These are phyloP conservation scores for Sarcoramphus papa DNA, from an alignment of 2,797 vertebrate species.

Conservation along the genomic window DNA sequence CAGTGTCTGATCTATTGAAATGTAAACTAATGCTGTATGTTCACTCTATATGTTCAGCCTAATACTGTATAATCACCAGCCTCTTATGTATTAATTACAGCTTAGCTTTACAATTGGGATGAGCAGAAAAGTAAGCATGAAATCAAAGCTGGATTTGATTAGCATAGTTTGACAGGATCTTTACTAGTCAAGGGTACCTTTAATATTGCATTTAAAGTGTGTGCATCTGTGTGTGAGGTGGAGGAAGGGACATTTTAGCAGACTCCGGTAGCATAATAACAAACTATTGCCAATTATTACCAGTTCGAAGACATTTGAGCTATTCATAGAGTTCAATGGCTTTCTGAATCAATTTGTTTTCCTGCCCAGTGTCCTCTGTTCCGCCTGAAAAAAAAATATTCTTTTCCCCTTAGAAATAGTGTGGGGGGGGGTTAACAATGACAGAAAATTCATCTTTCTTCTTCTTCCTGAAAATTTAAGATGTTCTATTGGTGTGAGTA, in stretches of 20 bases:
- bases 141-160: conserved; percentile 70
- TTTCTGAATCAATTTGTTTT: background rate
- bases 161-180: conserved; percentile 61
- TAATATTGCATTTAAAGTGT: conserved; percentile 6
- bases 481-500: background rate
- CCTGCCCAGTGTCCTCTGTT: background rate
- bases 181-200: conserved; percentile 1
- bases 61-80: conserved; percentile 67
- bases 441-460: background rate
- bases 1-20: conserved; percentile 45
- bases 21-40: conserved; percentile 43
- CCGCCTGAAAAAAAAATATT: background rate
- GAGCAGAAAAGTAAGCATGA: conserved; percentile 68
- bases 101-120: conserved; percentile 68
- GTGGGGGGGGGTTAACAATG: background rate
- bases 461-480: background rate
- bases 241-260: background rate
- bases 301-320: background rate
- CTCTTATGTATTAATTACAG: conserved; percentile 74
- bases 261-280: background rate
- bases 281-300: background rate
- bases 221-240: background rate
- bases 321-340: background rate
- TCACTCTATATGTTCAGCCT: conserved; percentile 55
- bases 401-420: background rate